A percentile compares a stretch with the other conserved stretches of the same genome.
Conservation (phyloP, 2,888 invertebrate species). For the Aleiodes testaceus region DNA sequence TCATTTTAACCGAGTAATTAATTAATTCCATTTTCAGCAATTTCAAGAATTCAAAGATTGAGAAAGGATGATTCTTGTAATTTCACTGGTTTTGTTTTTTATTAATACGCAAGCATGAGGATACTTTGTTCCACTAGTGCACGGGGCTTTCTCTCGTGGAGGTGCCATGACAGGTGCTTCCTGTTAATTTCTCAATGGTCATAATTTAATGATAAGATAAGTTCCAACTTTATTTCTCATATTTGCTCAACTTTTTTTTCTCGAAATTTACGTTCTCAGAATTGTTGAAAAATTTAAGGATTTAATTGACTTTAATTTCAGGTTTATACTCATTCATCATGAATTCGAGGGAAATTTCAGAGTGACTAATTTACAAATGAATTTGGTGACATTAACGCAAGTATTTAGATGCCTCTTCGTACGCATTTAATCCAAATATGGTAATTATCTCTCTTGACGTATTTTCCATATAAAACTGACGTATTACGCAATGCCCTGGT, state of each 20-base stretch:
- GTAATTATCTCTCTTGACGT: conserved; percentile 41
- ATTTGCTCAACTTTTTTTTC: conserved; percentile 2
- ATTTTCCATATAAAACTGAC: conserved; percentile 43
- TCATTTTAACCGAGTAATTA: too few relatives aligned
- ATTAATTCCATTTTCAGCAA: too few relatives aligned
- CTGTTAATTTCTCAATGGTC: conserved; percentile 54
- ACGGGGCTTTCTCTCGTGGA: conserved; percentile 30
- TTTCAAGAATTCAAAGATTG: too few relatives aligned
- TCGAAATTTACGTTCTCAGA: background rate
- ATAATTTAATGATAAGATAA: conserved; percentile 42
- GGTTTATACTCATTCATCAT: background rate
- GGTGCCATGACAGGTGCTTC: conserved; percentile 54
- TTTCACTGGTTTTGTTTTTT: too few relatives aligned
- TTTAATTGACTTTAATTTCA: background rate
- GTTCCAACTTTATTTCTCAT: background rate
- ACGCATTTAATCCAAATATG: conserved; percentile 46
- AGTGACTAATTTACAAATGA: conserved; percentile 4
- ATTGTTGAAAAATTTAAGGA: background rate
- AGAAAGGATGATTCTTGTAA: too few relatives aligned
- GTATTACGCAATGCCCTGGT: conserved; percentile 51
- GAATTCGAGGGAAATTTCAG: too few relatives aligned
- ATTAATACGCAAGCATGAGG: too few relatives aligned
- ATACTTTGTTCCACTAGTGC: conserved; percentile 44
- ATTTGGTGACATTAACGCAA: conserved; percentile 26
- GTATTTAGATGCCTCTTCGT: conserved; percentile 25